phyloP scores from a whole-genome alignment of 2,797 vertebrate species.

The Sandelia bainsii region DNA sequence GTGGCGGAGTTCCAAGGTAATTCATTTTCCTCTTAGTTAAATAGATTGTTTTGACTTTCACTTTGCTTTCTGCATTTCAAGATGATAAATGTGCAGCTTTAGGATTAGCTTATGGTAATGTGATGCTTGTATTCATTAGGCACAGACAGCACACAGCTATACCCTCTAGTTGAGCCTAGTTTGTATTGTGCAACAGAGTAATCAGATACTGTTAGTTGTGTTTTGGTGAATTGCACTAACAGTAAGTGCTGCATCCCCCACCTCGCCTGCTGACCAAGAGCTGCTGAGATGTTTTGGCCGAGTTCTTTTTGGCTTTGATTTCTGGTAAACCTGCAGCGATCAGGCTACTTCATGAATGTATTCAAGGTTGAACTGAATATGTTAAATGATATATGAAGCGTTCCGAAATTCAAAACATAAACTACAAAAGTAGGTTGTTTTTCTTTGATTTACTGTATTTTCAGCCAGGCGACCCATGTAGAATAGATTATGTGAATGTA shows the following conservation, averaged over 20 bases:
- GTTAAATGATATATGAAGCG: too few species aligned
- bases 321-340: not conserved
- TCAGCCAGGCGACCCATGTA: too few species aligned
- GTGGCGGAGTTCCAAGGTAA: constrained; percentile 58
- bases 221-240: constrained; percentile 11
- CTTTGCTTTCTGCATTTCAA: constrained; percentile 40
- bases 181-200: not conserved
- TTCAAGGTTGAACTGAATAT: too few species aligned
- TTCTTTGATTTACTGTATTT: too few species aligned
- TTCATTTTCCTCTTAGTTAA: constrained; percentile 52
- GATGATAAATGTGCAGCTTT: constrained; percentile 57
- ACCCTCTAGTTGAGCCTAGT: not conserved
- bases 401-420: too few species aligned
- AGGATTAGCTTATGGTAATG: constrained; percentile 50
- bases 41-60: constrained; percentile 47
- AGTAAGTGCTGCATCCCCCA: not conserved
- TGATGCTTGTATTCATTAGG: constrained; percentile 40
- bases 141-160: constrained; percentile 1
- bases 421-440: too few species aligned
- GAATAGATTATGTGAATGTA: too few species aligned
- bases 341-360: too few species aligned
- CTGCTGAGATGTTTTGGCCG: constrained; percentile 5
- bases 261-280: not conserved
- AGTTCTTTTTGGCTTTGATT: constrained; percentile 1
- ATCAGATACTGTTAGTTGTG: not conserved